Evolutionary conservation across 64 coral and sea anemone species (phyloP).

Genomic region (Montipora foliosa): DNA sequence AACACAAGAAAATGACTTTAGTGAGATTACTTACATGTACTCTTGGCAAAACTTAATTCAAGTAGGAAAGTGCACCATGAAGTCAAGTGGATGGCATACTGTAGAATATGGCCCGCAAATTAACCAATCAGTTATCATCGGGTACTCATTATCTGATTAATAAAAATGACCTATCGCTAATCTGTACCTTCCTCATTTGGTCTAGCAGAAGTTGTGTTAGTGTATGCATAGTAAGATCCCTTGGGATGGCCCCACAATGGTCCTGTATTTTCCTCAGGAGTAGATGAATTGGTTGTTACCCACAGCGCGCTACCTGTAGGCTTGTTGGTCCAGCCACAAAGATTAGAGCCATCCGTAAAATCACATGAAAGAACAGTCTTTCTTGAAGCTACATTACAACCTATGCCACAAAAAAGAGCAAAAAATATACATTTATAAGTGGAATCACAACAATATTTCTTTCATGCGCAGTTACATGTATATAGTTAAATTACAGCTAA

Average conservation of each 20-base stretch:
- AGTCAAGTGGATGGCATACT: too few relatives aligned
- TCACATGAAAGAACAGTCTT: slow-evolving; percentile 69
- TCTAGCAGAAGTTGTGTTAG: slow-evolving; percentile 51
- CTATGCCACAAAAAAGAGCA: slow-evolving; percentile 18
- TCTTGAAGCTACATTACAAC: slow-evolving; percentile 66
- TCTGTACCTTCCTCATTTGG: slow-evolving; percentile 56
- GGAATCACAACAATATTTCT: too few relatives aligned
- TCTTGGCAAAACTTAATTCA: too few relatives aligned
- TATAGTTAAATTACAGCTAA: too few relatives aligned
- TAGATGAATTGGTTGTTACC: slow-evolving; percentile 64
- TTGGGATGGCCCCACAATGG: slow-evolving; percentile 84
- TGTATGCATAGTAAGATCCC: slow-evolving; percentile 74
- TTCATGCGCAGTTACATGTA: too few relatives aligned
- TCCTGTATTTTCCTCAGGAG: slow-evolving; percentile 69
- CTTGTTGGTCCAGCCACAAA: slow-evolving; percentile 74
- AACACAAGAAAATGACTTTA: too few relatives aligned
- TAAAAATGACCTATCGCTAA: neutral
- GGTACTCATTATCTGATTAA: too few relatives aligned
- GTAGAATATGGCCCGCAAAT: too few relatives aligned
- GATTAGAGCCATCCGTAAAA: slow-evolving; percentile 66
- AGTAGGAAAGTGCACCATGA: too few relatives aligned
- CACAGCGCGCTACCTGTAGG: slow-evolving; percentile 9
- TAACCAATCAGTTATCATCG: too few relatives aligned
- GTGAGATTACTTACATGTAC: too few relatives aligned
- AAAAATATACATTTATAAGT: too few relatives aligned